Evolutionary conservation across 2,888 invertebrate species (phyloP).

Genomic region (Graphium colonna): DNA sequence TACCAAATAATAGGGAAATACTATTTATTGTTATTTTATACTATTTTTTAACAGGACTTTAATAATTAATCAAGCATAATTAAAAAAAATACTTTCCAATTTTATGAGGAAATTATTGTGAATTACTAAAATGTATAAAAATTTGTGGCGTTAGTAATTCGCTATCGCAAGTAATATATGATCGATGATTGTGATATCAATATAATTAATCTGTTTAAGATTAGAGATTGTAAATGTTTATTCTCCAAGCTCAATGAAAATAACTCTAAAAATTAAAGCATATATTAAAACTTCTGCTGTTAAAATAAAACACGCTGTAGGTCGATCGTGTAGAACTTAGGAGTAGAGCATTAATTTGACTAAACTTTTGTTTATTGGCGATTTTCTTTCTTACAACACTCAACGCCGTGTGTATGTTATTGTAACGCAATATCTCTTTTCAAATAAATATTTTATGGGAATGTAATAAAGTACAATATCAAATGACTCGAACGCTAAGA

Average conservation of each 20-base stretch:
- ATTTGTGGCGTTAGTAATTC: too few relatives aligned
- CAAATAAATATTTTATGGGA: slow-evolving; percentile 27
- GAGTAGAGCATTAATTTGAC: slow-evolving; percentile 65
- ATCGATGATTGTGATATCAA: not conserved
- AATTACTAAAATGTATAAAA: too few relatives aligned
- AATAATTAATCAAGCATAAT: too few relatives aligned
- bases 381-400: slow-evolving; percentile 70
- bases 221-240: not conserved
- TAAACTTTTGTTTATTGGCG: slow-evolving; percentile 75
- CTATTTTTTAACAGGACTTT: too few relatives aligned
- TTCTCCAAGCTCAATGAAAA: not conserved
- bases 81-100: too few relatives aligned
- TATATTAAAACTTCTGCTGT: slow-evolving; percentile 9
- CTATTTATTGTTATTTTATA: not conserved
- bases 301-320: slow-evolving; percentile 43
- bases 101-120: too few relatives aligned
- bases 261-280: not conserved
- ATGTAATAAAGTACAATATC: slow-evolving; percentile 33
- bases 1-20: not conserved
- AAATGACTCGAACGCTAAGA: slow-evolving; percentile 14
- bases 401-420: slow-evolving; percentile 47
- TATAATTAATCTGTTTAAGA: not conserved
- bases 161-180: not conserved
- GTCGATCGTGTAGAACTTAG: slow-evolving; percentile 39
- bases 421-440: slow-evolving; percentile 4